A percentile compares a stretch with the other conserved stretches of the same genome.
These are phyloP conservation scores for Ceratoteleas bidentatus DNA, from an alignment of 1,140 invertebrate genomes.

Conservation along the genomic window DNA sequence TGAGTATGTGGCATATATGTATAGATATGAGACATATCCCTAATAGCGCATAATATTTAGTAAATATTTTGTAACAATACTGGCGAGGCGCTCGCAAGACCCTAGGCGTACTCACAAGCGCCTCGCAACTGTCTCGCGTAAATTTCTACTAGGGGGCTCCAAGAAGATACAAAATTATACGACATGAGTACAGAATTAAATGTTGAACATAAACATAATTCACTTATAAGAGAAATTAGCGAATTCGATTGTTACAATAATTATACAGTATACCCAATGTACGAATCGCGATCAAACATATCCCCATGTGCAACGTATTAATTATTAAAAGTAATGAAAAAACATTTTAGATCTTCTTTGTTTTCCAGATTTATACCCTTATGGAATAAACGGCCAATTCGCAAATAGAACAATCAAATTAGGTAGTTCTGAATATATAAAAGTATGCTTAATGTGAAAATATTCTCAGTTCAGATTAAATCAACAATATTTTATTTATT, in stretches of 20 bases:
- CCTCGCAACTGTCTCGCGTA: too few species aligned
- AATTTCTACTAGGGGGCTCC: too few species aligned
- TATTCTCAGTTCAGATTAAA: slow-evolving; percentile 1
- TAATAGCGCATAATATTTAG: too few species aligned
- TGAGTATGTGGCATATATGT: too few species aligned
- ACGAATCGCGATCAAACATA: not conserved
- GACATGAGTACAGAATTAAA: too few species aligned
- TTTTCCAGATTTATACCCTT: slow-evolving; percentile 69
- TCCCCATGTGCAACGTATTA: not conserved
- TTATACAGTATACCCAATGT: not conserved
- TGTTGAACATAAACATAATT: too few species aligned
- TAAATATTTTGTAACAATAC: too few species aligned
- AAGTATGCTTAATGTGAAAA: slow-evolving; percentile 44
- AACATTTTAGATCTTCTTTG: slow-evolving; percentile 62
- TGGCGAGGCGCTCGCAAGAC: too few species aligned
- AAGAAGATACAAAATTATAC: too few species aligned
- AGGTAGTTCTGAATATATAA: slow-evolving; percentile 62
- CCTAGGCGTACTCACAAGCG: too few species aligned
- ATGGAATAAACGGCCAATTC: slow-evolving; percentile 63
- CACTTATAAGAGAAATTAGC: not conserved
- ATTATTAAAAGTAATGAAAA: slow-evolving; percentile 13
- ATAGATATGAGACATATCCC: too few species aligned
- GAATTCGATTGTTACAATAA: not conserved
- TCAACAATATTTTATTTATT: not conserved
- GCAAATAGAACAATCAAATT: slow-evolving; percentile 33